These are phyloP conservation scores for Sinocyclocheilus rhinocerous DNA, from an alignment of 2,113 vertebrate genomes.

Conservation along the genomic window DNA sequence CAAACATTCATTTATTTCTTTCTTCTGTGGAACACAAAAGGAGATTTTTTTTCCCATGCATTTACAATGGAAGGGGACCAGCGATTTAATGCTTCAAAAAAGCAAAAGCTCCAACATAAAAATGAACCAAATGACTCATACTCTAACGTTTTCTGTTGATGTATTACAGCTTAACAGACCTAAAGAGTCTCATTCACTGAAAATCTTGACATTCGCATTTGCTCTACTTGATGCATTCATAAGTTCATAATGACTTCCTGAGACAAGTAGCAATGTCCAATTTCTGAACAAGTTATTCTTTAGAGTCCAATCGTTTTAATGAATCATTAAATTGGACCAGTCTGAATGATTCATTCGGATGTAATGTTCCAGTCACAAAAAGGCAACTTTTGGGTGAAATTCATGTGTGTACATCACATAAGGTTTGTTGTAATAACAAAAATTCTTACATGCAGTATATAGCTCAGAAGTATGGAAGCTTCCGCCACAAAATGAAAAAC, in stretches of 20 bases:
- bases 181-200: not conserved
- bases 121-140: not conserved
- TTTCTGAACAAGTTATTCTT: not conserved
- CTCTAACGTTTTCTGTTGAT: not conserved
- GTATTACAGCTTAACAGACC: not conserved
- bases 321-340: not conserved
- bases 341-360: not conserved
- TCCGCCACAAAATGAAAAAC: no score
- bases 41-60: not conserved
- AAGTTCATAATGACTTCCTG: not conserved
- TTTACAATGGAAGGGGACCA: not conserved
- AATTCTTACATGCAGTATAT: no score
- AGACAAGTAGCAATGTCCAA: not conserved
- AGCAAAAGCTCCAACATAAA: no score
- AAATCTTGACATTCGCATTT: not conserved
- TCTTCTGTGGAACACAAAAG: not conserved
- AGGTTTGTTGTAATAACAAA: no score
- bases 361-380: not conserved
- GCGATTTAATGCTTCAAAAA: not conserved
- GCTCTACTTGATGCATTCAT: not conserved
- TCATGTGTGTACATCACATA: not conserved
- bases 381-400: not conserved
- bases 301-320: not conserved
- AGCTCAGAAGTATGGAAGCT: no score
- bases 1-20: not conserved